Conservation (phyloP, 64 coral and sea anemone species). For the Astreopora myriophthalma region DNA sequence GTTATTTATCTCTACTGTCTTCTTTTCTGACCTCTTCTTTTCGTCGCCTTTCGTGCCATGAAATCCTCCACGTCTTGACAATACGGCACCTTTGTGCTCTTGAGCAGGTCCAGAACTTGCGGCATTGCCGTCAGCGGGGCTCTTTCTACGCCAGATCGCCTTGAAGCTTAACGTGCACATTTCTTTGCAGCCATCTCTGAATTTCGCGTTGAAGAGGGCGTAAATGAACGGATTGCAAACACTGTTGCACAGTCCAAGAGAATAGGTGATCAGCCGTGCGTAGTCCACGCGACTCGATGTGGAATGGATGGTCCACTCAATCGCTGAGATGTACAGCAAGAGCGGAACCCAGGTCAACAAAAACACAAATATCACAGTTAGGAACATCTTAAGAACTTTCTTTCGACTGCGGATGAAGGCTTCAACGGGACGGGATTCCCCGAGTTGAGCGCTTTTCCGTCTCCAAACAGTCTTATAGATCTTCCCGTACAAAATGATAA, state of each 20-base stretch:
- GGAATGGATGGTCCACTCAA: constrained; percentile 50
- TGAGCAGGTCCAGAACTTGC: too few relatives aligned
- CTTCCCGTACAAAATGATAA: constrained; percentile 80
- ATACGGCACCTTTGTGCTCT: neutral
- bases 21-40: neutral
- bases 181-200: constrained; percentile 84
- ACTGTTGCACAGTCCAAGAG: constrained; percentile 75
- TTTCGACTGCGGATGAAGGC: constrained; percentile 69
- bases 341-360: constrained; percentile 85
- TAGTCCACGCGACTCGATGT: constrained; percentile 33
- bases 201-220: constrained; percentile 81
- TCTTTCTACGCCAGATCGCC: neutral
- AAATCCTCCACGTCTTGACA: constrained; percentile 3
- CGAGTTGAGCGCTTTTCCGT: constrained; percentile 37
- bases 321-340: constrained; percentile 76
- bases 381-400: constrained; percentile 91
- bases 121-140: neutral
- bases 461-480: constrained; percentile 81
- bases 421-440: constrained; percentile 9
- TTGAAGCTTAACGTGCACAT: constrained; percentile 26
- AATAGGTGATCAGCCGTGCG: constrained; percentile 70
- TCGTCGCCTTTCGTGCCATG: constrained; percentile 4
- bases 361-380: constrained; percentile 86
- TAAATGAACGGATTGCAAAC: constrained; percentile 86
- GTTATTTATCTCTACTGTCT: neutral